A percentile compares a stretch with the other conserved stretches of the same genome.
phyloP scores from a whole-genome alignment of 2,888 invertebrate genomes.

The Acanthosepion lycidas region DNA sequence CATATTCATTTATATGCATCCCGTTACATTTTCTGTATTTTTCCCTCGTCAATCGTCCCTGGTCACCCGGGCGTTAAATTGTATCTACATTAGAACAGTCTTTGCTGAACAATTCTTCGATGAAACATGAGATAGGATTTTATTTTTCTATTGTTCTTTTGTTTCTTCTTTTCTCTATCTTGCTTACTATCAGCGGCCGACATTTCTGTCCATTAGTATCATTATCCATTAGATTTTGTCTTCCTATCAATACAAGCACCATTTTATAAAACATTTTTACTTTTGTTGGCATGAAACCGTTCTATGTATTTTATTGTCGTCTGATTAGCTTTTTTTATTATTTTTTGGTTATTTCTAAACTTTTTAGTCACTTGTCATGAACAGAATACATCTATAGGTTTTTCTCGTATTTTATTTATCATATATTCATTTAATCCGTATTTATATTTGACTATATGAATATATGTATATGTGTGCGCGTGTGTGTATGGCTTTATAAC shows the following conservation, averaged over 20 bases:
- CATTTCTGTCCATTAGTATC: not conserved
- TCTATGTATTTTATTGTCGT: not conserved
- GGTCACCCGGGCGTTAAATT: not conserved
- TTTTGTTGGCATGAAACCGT: not conserved
- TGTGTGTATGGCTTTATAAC: too few species aligned
- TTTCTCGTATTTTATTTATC: not conserved
- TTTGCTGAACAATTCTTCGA: conserved; percentile 33
- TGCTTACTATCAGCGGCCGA: not conserved
- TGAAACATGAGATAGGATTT: not conserved
- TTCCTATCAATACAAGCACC: not conserved
- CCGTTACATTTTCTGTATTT: not conserved
- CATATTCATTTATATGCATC: not conserved
- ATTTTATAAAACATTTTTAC: not conserved
- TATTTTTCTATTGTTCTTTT: not conserved
- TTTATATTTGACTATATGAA: not conserved
- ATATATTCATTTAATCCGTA: not conserved
- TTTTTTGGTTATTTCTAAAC: not conserved
- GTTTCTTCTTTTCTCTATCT: not conserved
- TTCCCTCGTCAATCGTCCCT: not conserved
- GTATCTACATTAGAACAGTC: conserved; percentile 33
- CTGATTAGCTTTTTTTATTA: not conserved
- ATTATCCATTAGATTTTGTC: conserved; percentile 3
- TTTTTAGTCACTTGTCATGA: not conserved
- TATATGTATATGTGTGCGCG: not conserved
- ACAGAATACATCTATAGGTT: not conserved